These are phyloP conservation scores for Carettochelys insculpta DNA, from an alignment of 2,113 vertebrate genomes.

Conservation along the genomic window DNA sequence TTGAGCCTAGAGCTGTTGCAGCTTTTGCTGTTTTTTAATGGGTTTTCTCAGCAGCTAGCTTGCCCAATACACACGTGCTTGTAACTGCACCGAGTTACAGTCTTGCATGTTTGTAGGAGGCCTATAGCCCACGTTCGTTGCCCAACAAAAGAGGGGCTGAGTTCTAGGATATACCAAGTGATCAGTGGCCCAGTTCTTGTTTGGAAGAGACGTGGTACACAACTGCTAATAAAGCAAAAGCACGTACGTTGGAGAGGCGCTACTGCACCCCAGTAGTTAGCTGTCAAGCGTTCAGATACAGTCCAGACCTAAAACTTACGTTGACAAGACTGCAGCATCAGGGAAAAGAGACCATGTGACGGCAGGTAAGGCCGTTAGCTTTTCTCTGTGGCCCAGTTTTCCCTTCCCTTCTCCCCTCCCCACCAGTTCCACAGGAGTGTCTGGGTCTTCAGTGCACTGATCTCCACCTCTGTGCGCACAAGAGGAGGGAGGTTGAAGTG, in stretches of 20 bases:
- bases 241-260: background rate
- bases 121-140: too few relatives aligned
- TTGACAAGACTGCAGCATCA: background rate
- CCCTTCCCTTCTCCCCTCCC: background rate
- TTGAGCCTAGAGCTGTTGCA: background rate
- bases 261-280: background rate
- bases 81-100: fast-evolving
- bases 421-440: background rate
- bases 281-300: background rate
- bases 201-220: background rate
- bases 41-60: background rate
- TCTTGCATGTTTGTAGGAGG: background rate
- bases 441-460: background rate
- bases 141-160: background rate
- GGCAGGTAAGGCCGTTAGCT: background rate
- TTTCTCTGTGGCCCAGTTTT: background rate
- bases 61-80: background rate
- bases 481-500: too few relatives aligned
- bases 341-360: background rate
- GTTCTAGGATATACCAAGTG: background rate
- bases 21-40: slow-evolving; percentile 1
- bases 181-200: background rate
- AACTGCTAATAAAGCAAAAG: background rate
- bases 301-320: background rate
- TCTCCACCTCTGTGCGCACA: background rate